A percentile compares a stretch with the other conserved stretches of the same genome.
Conservation (phyloP, 1,140 invertebrate species). For the Drosophila pseudoananassae region DNA sequence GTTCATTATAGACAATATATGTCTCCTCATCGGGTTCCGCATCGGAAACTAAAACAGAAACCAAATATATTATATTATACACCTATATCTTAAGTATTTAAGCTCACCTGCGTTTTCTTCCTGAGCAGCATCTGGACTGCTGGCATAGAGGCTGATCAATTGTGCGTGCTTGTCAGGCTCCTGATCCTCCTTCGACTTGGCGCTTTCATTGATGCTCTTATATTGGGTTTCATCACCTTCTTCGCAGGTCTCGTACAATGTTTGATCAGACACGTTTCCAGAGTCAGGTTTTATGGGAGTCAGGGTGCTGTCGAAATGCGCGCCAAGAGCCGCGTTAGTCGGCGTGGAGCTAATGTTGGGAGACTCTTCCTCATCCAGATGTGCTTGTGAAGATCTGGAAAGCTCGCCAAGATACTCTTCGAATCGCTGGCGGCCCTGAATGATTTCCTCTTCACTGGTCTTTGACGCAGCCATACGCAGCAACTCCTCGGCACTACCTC, state of each 20-base stretch:
- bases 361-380: background rate
- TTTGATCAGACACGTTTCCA: slow-evolving; percentile 13
- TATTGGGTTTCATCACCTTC: slow-evolving; percentile 46
- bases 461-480: slow-evolving; percentile 79
- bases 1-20: slow-evolving; percentile 68
- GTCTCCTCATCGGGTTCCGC: slow-evolving; percentile 74
- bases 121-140: background rate
- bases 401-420: slow-evolving; percentile 69
- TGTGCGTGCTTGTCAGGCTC: slow-evolving; percentile 51
- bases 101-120: slow-evolving; percentile 51
- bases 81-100: too few relatives aligned
- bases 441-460: slow-evolving; percentile 42
- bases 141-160: slow-evolving; percentile 55
- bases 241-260: slow-evolving; percentile 63
- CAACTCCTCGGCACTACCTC: slow-evolving; percentile 85
- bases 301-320: slow-evolving; percentile 27
- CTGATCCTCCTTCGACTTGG: background rate
- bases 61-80: too few relatives aligned
- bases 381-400: slow-evolving; percentile 3
- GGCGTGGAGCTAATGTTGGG: slow-evolving; percentile 57
- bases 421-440: slow-evolving; percentile 56
- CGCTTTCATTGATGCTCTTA: slow-evolving; percentile 33
- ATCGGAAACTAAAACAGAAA: slow-evolving; percentile 65
- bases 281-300: slow-evolving; percentile 44
- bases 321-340: slow-evolving; percentile 8